phyloP scores from a whole-genome alignment of 1,140 invertebrate genomes.

The Neodiprion virginianus region DNA sequence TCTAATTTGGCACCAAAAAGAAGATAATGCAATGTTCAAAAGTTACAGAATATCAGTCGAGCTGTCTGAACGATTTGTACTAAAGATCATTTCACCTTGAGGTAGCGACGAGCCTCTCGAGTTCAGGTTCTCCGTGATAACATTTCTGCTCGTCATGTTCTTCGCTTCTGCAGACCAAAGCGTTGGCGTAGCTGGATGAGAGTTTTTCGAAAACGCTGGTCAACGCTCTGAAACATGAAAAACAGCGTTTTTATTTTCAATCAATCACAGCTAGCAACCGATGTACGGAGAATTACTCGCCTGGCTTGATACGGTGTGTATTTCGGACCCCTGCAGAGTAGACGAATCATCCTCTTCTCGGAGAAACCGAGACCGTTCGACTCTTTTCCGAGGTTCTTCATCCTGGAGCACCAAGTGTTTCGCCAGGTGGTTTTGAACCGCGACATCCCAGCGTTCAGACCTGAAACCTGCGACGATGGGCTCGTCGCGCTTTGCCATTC shows the following conservation, averaged over 20 bases:
- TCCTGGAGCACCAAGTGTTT: slow-evolving; percentile 28
- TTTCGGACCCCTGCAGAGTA: slow-evolving; percentile 53
- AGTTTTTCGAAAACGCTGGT: slow-evolving; percentile 20
- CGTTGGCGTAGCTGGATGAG: slow-evolving; percentile 19
- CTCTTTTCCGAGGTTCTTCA: slow-evolving; percentile 8
- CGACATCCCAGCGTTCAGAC: slow-evolving; percentile 23
- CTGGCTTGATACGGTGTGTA: slow-evolving; percentile 48
- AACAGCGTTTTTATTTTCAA: background rate
- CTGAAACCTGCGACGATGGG: slow-evolving; percentile 15
- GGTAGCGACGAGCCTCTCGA: slow-evolving; percentile 57
- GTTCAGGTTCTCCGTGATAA: slow-evolving; percentile 57
- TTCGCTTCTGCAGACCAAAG: slow-evolving; percentile 23
- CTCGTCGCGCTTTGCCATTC: slow-evolving; percentile 31
- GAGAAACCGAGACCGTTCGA: background rate
- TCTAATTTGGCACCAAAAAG: slow-evolving; percentile 21
- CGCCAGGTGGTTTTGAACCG: slow-evolving; percentile 26
- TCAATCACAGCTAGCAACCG: too few relatives aligned
- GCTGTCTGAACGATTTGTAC: background rate
- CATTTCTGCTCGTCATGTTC: slow-evolving; percentile 36
- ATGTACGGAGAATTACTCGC: slow-evolving; percentile 32
- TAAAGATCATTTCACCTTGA: slow-evolving; percentile 23
- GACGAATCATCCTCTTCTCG: slow-evolving; percentile 36
- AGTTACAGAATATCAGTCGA: background rate
- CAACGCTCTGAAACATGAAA: slow-evolving; percentile 15
- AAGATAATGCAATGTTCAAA: too few relatives aligned